Percentiles rank a stretch among this genome's conserved stretches.
These are phyloP conservation scores for Dascyllus trimaculatus DNA, from an alignment of 2,113 vertebrate genomes.

Conservation along the genomic window DNA sequence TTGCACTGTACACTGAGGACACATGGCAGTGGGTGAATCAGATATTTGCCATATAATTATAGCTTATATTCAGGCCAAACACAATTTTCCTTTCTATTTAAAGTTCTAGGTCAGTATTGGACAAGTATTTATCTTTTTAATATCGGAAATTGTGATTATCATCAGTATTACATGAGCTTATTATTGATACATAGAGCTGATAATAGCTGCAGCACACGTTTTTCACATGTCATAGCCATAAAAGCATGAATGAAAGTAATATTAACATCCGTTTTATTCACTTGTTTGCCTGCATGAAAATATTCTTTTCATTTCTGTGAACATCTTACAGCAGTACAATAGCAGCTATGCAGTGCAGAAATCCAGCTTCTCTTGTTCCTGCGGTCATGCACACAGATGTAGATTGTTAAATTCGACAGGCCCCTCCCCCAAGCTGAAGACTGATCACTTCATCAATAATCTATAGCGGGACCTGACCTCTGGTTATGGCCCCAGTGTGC, in stretches of 20 bases:
- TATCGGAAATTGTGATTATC: too few relatives aligned
- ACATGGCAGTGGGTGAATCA: not conserved
- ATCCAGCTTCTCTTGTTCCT: not conserved
- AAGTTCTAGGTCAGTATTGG: too few relatives aligned
- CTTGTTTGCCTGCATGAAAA: too few relatives aligned
- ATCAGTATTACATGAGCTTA: too few relatives aligned
- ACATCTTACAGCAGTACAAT: too few relatives aligned
- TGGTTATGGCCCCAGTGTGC: constrained; percentile 4
- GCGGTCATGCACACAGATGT: not conserved
- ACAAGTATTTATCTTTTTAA: too few relatives aligned
- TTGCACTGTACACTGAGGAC: not conserved
- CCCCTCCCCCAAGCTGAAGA: constrained; percentile 13
- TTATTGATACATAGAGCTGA: too few relatives aligned
- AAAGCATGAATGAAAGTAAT: too few relatives aligned
- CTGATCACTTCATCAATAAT: constrained; percentile 59
- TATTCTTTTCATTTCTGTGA: too few relatives aligned
- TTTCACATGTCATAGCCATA: too few relatives aligned
- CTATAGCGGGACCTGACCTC: constrained; percentile 26
- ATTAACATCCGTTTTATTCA: too few relatives aligned
- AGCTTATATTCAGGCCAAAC: not conserved
- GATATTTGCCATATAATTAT: not conserved
- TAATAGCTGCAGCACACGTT: too few relatives aligned
- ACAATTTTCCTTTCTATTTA: not conserved
- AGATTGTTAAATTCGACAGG: not conserved
- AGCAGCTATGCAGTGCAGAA: not conserved